A percentile compares a stretch with the other conserved stretches of the same genome.
Conservation (phyloP, 2,888 invertebrate species). For the Limenitis camilla region DNA sequence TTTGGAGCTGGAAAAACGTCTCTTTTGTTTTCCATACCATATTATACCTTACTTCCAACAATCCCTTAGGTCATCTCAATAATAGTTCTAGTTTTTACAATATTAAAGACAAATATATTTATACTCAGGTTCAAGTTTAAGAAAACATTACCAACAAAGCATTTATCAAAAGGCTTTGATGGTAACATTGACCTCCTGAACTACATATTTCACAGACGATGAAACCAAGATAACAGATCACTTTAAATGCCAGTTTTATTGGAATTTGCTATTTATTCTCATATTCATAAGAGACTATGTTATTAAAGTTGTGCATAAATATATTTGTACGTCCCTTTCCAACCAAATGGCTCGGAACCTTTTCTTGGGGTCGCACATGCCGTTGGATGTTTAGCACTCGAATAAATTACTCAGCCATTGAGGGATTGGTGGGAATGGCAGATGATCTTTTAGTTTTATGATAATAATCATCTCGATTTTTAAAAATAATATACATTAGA, state of each 20-base stretch:
- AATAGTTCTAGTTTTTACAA: no score
- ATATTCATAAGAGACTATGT: background rate
- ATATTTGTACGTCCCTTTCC: constrained; percentile 3
- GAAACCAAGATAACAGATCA: background rate
- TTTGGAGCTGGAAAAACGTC: no score
- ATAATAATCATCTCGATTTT: background rate
- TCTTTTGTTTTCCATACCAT: no score
- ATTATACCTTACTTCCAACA: no score
- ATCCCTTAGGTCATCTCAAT: no score
- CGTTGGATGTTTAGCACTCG: constrained; percentile 21
- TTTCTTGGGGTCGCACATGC: constrained; percentile 17
- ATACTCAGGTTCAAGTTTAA: background rate
- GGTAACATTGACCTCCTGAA: background rate
- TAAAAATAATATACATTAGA: background rate
- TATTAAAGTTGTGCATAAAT: background rate
- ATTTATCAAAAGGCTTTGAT: constrained; percentile 4
- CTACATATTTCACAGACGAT: constrained; percentile 1
- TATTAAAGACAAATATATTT: background rate
- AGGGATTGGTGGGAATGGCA: constrained; percentile 1
- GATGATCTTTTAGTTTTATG: constrained; percentile 7
- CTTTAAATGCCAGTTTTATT: background rate
- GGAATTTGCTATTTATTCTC: background rate
- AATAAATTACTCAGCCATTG: constrained; percentile 20
- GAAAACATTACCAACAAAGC: background rate
- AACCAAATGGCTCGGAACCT: constrained; percentile 18